phyloP scores from a whole-genome alignment of 2,888 invertebrate species.

The Scaptomyza cyrtandrae region DNA sequence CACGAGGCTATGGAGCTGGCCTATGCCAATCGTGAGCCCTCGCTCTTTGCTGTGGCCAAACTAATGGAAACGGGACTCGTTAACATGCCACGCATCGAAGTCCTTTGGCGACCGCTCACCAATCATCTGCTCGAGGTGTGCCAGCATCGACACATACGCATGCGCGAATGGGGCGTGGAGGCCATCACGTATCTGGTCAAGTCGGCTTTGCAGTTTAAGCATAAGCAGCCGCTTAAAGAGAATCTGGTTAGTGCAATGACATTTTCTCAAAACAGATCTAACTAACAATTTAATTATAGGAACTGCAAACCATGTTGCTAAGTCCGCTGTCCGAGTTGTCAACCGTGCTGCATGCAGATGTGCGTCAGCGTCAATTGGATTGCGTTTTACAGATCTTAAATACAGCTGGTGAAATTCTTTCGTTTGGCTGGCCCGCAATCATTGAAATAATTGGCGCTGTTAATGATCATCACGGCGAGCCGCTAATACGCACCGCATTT shows the following conservation, averaged over 20 bases:
- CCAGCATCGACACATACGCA: conserved; percentile 96
- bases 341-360: conserved; percentile 95
- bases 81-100: conserved; percentile 96
- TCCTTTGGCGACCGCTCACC: conserved; percentile 97
- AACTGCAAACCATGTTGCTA: conserved; percentile 93
- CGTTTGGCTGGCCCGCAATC: conserved; percentile 97
- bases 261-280: neutral
- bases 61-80: conserved; percentile 98
- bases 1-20: conserved; percentile 99
- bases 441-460: conserved; percentile 98
- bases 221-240: conserved; percentile 92
- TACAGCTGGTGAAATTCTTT: conserved; percentile 95
- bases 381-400: conserved; percentile 97
- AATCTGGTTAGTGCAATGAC: conserved; percentile 88
- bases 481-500: conserved; percentile 96
- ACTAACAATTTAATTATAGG: conserved; percentile 82
- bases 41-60: conserved; percentile 98
- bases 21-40: conserved; percentile 97
- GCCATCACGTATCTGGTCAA: conserved; percentile 97
- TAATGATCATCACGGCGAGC: conserved; percentile 95
- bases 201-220: conserved; percentile 94
- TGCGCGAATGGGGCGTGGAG: conserved; percentile 99
- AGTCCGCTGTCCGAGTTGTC: conserved; percentile 97
- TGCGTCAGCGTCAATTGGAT: conserved; percentile 96
- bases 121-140: conserved; percentile 98